Evolutionary conservation across 1,140 invertebrate species (phyloP).

Genomic region (Thrips palmi): DNA sequence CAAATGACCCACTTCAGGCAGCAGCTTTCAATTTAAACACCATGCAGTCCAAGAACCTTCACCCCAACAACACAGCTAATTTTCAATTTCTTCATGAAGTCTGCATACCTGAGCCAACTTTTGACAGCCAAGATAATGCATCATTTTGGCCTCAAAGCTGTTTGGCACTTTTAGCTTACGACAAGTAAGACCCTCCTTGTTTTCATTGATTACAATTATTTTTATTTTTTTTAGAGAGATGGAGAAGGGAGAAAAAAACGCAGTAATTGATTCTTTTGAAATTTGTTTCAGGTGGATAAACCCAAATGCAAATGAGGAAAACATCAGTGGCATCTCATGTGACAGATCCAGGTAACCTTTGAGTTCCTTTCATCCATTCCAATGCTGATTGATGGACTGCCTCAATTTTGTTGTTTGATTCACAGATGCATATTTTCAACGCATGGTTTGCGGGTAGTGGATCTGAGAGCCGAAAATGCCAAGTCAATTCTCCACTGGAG

Average conservation of each 20-base stretch:
- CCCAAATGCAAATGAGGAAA: neutral
- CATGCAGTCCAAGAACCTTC: conserved; percentile 43
- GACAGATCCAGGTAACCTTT: neutral
- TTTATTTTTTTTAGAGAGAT: no score
- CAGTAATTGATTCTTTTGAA: conserved; percentile 6
- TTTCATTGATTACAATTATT: no score
- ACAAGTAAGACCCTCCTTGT: conserved; percentile 15
- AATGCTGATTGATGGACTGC: neutral
- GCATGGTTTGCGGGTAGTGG: neutral
- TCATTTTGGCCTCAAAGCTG: conserved; percentile 5
- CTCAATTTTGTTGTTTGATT: conserved; percentile 2
- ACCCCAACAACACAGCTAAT: conserved; percentile 36
- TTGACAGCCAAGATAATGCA: neutral
- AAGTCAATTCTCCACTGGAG: neutral
- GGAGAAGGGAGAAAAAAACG: conserved; percentile 10
- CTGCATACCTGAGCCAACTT: conserved; percentile 20
- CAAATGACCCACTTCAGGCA: conserved; percentile 37
- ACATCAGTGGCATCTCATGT: neutral
- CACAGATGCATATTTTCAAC: neutral
- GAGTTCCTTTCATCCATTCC: neutral
- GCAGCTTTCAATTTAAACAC: conserved; percentile 44
- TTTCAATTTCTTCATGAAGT: conserved; percentile 31
- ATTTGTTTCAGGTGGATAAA: neutral
- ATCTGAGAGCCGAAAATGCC: neutral
- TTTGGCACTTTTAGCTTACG: conserved; percentile 14